Conservation (phyloP, 2,888 invertebrate species). For the Eugnorisma glareosa region DNA sequence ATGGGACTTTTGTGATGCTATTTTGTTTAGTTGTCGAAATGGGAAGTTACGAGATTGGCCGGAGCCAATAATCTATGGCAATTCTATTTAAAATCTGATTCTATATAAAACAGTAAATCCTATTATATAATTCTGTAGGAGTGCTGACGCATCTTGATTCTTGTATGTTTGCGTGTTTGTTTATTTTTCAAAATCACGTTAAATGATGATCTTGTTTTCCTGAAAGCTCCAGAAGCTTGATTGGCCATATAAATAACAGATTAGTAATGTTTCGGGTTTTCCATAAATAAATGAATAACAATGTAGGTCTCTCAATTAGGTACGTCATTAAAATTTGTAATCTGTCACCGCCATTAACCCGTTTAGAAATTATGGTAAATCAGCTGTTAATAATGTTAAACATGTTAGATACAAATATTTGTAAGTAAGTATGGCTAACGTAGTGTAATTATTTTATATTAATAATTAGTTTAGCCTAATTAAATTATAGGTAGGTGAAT, state of each 20-base stretch:
- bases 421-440: background rate
- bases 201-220: too few relatives aligned
- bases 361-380: conserved; percentile 16
- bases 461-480: background rate
- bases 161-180: background rate
- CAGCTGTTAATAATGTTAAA: conserved; percentile 9
- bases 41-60: too few relatives aligned
- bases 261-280: background rate
- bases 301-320: conserved; percentile 21
- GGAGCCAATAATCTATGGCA: too few relatives aligned
- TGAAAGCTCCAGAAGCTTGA: background rate
- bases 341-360: conserved; percentile 37
- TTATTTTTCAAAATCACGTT: background rate
- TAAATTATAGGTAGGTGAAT: background rate
- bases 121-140: background rate
- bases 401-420: background rate
- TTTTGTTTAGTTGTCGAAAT: too few relatives aligned
- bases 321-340: conserved; percentile 27
- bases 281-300: conserved; percentile 10
- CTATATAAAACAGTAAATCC: conserved; percentile 12
- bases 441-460: background rate
- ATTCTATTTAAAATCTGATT: background rate
- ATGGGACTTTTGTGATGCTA: too few relatives aligned
- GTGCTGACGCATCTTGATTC: background rate
- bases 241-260: background rate